Base-by-base conservation (phyloP, 1,140 invertebrate genomes). In the Helicorthomorpha holstii region DNA sequence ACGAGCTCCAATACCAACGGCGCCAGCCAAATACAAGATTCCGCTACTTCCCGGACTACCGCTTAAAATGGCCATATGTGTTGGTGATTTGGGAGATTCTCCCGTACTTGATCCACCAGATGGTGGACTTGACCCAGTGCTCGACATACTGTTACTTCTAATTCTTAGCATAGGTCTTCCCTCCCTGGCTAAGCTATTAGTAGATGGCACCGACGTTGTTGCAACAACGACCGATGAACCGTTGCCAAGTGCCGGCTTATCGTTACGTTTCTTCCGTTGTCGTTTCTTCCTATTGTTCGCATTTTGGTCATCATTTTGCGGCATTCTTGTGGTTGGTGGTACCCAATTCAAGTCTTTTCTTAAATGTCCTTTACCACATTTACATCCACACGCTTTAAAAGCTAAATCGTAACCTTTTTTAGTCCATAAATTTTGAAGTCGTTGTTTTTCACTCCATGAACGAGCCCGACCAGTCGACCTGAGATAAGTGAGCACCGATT, bases 341-440 rank as follows among this genome's bases (percentile, higher is more conserved):
- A 79, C 73, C 86, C 91, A 95, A 61, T 95, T 88, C 14, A 92
- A 71, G 69, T 95, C 91, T 68, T 95, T 95, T 61, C 90, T 83
- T 49, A 97, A 65, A 64, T 95, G 90, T 1, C 92, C 92, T 3
- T 87, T 74, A 0, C 84, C 85, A 69, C 92, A 76, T 48, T 66
- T 67, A 57, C 75, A 76, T 81, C 60, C 83, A 77, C 73, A 91
- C 80, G 58, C 83, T 79, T 75, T 90, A 85, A 43, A 89, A 27
- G 89, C 87, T 63, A 94, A 69, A 66, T 97, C 91, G 70, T 94
- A 95, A 14, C 90, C 91, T 67, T 93, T 93, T 69, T 95, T 94
- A 38, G 90, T 94, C 92, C 92, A 97, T 51, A 97, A 70, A 65
- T 96, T 93, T 69, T 95, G 90, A 56, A 85, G 77, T 19, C 90